phyloP scores from a whole-genome alignment of 2,797 vertebrate genomes.

The Hapalemur alaotrensis region DNA sequence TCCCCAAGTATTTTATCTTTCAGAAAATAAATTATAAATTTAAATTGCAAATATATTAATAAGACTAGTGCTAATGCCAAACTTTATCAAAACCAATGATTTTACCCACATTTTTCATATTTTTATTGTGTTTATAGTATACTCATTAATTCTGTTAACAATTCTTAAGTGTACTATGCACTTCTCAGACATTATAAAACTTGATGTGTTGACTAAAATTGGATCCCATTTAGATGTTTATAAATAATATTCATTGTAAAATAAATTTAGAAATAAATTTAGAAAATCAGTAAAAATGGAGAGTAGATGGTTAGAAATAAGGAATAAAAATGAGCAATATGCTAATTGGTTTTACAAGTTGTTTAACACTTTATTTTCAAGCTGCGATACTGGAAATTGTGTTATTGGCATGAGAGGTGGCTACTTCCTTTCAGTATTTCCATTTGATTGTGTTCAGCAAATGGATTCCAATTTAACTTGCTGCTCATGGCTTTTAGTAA shows the following conservation, averaged over 20 bases:
- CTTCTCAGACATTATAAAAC: not conserved
- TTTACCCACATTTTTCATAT: conserved; percentile 18
- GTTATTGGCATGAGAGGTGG: not conserved
- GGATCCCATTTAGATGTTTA: not conserved
- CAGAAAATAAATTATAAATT: not conserved
- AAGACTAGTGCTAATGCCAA: not conserved
- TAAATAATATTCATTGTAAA: conserved; percentile 16
- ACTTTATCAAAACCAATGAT: not conserved
- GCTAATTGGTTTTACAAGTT: not conserved
- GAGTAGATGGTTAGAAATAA: not conserved
- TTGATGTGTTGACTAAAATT: not conserved
- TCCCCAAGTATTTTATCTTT: not conserved
- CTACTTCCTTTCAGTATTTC: conserved; percentile 26
- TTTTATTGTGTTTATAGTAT: not conserved
- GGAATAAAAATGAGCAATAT: not conserved
- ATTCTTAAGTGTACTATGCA: not conserved
- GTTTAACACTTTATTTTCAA: conserved; percentile 30
- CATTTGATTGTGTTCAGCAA: conserved; percentile 46
- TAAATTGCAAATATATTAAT: conserved; percentile 17
- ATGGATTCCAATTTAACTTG: conserved; percentile 50
- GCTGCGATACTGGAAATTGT: not conserved
- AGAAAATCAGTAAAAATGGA: not conserved
- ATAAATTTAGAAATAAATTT: not conserved
- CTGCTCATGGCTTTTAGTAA: conserved; percentile 31
- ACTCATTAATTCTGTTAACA: not conserved